These are phyloP conservation scores for Agrilus cyanescens DNA, from an alignment of 2,888 invertebrate species.

Conservation along the genomic window DNA sequence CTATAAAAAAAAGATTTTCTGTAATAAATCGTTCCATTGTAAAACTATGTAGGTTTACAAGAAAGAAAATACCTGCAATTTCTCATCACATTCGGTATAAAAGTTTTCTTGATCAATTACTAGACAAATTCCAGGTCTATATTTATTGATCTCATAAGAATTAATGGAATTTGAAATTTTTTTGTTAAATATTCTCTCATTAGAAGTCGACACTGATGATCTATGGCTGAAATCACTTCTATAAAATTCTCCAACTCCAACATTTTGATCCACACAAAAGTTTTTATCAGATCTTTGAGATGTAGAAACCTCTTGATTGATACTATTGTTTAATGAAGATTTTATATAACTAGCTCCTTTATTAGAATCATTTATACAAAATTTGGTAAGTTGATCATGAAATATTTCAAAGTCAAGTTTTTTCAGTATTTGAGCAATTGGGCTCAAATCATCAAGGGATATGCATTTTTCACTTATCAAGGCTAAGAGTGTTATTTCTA, in stretches of 20 bases:
- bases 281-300: too few species aligned
- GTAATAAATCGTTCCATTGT: too few species aligned
- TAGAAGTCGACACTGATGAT: too few species aligned
- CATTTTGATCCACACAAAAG: too few species aligned
- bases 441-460: constrained; percentile 17
- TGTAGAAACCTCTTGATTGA: too few species aligned
- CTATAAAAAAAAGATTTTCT: constrained; percentile 24
- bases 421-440: constrained; percentile 22
- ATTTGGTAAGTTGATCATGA: constrained; percentile 12
- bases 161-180: too few species aligned
- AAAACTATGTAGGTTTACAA: too few species aligned
- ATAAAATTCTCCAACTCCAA: too few species aligned
- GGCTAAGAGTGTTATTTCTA: constrained; percentile 28
- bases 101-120: constrained; percentile 35
- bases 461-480: constrained; percentile 24
- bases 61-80: constrained; percentile 11
- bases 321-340: too few species aligned
- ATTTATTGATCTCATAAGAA: neutral
- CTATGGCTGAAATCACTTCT: too few species aligned
- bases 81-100: constrained; percentile 20
- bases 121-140: constrained; percentile 30
- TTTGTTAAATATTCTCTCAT: too few species aligned
- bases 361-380: neutral
- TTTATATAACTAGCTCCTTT: too few species aligned
- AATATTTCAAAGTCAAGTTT: constrained; percentile 19